Percentiles rank a stretch among this genome's conserved stretches.
phyloP scores from a whole-genome alignment of 2,113 vertebrate species.

The Alosa alosa region DNA sequence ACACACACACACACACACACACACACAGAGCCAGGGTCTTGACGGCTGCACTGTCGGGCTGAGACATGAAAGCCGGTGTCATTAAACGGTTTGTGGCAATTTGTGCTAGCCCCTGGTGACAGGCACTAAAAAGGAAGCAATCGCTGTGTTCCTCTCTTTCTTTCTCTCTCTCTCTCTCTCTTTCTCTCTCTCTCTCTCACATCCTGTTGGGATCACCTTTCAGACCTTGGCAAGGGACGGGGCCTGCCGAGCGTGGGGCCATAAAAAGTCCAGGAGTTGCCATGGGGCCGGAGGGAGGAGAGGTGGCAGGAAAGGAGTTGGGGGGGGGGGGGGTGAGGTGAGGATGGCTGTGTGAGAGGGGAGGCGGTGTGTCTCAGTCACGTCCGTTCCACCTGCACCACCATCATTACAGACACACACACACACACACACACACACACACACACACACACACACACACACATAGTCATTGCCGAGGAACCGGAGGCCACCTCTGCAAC shows the following conservation, averaged over 20 bases:
- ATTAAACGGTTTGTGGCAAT: conserved; percentile 21
- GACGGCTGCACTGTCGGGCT: neutral
- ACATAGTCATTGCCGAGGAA: neutral
- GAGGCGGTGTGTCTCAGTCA: neutral
- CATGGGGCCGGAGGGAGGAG: neutral
- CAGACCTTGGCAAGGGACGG: conserved; percentile 37
- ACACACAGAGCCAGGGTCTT: neutral
- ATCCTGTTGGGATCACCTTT: conserved; percentile 34
- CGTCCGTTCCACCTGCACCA: neutral
- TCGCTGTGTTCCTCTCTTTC: neutral
- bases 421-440: neutral
- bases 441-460: conserved; percentile 9
- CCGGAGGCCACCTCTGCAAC: conserved; percentile 14
- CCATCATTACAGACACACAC: neutral
- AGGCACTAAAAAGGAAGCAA: conserved; percentile 30
- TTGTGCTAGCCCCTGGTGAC: conserved; percentile 23
- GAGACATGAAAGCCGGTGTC: neutral
- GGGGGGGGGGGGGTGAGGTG: neutral
- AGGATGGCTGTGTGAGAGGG: neutral
- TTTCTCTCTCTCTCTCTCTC: neutral
- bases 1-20: neutral
- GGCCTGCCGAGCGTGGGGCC: conserved; percentile 23
- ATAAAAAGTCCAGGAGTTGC: conserved; percentile 34
- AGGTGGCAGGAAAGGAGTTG: neutral
- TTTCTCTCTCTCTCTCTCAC: neutral